phyloP scores from a whole-genome alignment of 2,113 vertebrate species.

The Microtus richardsoni region DNA sequence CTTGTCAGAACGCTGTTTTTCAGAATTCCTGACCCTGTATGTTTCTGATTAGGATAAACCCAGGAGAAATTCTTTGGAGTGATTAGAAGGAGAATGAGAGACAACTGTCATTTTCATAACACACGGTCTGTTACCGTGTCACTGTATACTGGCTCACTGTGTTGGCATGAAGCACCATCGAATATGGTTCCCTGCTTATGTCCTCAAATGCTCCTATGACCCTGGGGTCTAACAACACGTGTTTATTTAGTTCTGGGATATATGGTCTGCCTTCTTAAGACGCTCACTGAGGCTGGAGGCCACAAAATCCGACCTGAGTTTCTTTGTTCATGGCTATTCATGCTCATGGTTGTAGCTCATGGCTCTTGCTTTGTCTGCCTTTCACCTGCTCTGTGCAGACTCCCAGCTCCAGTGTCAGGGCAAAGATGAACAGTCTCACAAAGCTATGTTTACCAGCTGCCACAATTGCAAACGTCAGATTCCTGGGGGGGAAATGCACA shows the following conservation, averaged over 20 bases:
- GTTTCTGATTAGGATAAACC: background rate
- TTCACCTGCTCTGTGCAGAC: background rate
- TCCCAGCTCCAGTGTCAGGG: background rate
- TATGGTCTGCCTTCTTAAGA: background rate
- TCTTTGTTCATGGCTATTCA: background rate
- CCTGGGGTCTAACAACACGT: background rate
- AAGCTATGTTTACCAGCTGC: too few relatives aligned
- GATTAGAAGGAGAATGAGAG: background rate
- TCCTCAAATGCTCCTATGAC: background rate
- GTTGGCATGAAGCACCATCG: background rate
- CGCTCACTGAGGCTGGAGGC: background rate
- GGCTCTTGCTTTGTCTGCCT: background rate
- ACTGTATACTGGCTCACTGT: background rate
- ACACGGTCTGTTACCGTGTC: background rate
- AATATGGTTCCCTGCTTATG: accelerated
- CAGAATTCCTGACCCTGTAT: background rate
- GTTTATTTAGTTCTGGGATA: background rate
- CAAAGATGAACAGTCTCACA: background rate
- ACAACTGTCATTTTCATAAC: background rate
- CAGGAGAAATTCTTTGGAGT: background rate
- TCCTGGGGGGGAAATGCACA: background rate
- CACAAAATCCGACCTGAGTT: background rate
- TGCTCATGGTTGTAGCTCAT: background rate
- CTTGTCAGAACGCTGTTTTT: background rate
- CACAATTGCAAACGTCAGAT: background rate